Percentiles rank a stretch among this genome's conserved stretches.
These are phyloP conservation scores for Mobula hypostoma DNA, from an alignment of 2,113 vertebrate genomes.

Conservation along the genomic window DNA sequence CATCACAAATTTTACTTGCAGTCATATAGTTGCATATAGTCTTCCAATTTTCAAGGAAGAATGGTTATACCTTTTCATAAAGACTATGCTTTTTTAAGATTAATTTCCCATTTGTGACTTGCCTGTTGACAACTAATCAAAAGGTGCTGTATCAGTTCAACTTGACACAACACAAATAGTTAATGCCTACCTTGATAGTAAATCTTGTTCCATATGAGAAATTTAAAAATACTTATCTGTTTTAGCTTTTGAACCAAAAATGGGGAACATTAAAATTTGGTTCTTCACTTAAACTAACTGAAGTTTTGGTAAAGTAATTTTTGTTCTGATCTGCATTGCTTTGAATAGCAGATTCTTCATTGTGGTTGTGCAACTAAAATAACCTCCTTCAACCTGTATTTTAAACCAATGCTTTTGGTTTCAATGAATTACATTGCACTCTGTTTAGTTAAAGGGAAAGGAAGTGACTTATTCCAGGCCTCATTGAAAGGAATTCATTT, in stretches of 20 bases:
- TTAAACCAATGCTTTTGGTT: background rate
- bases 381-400: background rate
- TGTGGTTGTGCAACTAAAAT: background rate
- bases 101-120: background rate
- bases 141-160: conserved; percentile 2
- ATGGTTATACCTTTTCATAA: background rate
- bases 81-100: background rate
- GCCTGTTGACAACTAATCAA: background rate
- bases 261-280: background rate
- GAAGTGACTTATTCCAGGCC: background rate
- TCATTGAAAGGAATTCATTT: background rate
- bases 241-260: background rate
- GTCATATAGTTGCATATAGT: background rate
- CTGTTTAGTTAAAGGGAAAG: background rate
- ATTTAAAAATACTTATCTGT: background rate
- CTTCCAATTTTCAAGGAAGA: background rate
- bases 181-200: background rate
- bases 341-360: background rate
- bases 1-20: background rate
- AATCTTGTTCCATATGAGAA: background rate
- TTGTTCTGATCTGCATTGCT: background rate
- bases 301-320: background rate
- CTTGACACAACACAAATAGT: background rate
- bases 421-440: background rate
- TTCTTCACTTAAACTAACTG: background rate